Conservation (phyloP, 1,140 invertebrate species). For the Ptiloglossa arizonensis region DNA sequence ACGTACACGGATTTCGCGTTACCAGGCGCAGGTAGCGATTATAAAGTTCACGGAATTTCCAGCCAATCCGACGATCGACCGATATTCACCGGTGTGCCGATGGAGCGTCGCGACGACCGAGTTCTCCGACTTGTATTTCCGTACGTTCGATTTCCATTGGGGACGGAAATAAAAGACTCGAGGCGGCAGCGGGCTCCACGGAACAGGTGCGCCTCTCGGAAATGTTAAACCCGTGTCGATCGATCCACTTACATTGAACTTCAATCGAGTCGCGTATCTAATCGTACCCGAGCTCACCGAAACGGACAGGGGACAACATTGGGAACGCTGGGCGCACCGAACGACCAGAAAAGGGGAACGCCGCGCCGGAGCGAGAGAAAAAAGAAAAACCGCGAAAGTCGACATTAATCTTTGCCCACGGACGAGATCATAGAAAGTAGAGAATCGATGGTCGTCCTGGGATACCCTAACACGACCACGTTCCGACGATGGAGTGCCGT, state of each 20-base stretch:
- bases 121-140: neutral
- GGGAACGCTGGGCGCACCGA: slow-evolving; percentile 27
- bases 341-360: too few relatives aligned
- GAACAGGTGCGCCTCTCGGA: neutral
- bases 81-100: too few relatives aligned
- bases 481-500: slow-evolving; percentile 39
- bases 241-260: slow-evolving; percentile 54
- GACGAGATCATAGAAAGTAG: slow-evolving; percentile 57
- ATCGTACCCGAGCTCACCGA: slow-evolving; percentile 6
- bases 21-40: too few relatives aligned
- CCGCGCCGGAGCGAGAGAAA: slow-evolving; percentile 38
- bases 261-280: slow-evolving; percentile 44
- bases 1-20: too few relatives aligned
- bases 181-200: neutral
- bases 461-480: slow-evolving; percentile 37
- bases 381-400: slow-evolving; percentile 55
- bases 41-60: too few relatives aligned
- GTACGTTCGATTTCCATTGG: neutral
- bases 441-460: slow-evolving; percentile 58
- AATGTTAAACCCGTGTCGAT: slow-evolving; percentile 12
- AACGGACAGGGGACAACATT: slow-evolving; percentile 12
- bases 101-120: neutral
- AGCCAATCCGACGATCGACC: too few relatives aligned
- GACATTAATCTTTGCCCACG: slow-evolving; percentile 60
- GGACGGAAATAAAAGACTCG: neutral